Conservation (phyloP, 2,113 vertebrate genomes). For the Salvelinus alpinus region DNA sequence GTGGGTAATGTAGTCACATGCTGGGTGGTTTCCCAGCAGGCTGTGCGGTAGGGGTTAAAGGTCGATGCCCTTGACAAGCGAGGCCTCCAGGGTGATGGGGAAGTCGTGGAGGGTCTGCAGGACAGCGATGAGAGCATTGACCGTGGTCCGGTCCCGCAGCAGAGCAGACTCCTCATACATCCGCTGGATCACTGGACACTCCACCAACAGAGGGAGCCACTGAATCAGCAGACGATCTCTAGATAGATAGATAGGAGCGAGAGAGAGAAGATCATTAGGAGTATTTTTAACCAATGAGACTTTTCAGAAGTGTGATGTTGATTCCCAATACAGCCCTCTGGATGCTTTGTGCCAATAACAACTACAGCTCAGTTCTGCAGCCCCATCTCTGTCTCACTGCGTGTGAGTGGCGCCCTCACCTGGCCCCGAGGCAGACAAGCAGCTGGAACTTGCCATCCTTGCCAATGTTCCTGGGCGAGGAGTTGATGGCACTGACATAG, state of each 20-base stretch:
- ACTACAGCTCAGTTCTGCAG: too few relatives aligned
- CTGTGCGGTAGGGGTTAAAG: slow-evolving; percentile 69
- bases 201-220: slow-evolving; percentile 88
- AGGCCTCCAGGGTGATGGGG: slow-evolving; percentile 86
- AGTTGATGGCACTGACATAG: slow-evolving; percentile 86
- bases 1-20: too few relatives aligned
- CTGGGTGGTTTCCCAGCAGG: neutral
- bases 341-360: too few relatives aligned
- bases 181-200: slow-evolving; percentile 80
- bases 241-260: neutral
- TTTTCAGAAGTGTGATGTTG: too few relatives aligned
- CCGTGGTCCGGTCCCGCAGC: slow-evolving; percentile 83
- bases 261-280: neutral
- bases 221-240: slow-evolving; percentile 87
- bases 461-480: slow-evolving; percentile 85
- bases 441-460: slow-evolving; percentile 96
- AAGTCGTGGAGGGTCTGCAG: slow-evolving; percentile 88
- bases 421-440: slow-evolving; percentile 87
- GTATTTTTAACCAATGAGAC: neutral
- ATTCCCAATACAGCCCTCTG: too few relatives aligned
- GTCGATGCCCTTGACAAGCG: slow-evolving; percentile 88
- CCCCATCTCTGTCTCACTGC: too few relatives aligned
- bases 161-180: slow-evolving; percentile 92
- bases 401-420: slow-evolving; percentile 63
- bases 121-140: slow-evolving; percentile 83